Evolutionary conservation across 1,140 invertebrate genomes (phyloP).

Genomic region (Palaemon carinicauda): DNA sequence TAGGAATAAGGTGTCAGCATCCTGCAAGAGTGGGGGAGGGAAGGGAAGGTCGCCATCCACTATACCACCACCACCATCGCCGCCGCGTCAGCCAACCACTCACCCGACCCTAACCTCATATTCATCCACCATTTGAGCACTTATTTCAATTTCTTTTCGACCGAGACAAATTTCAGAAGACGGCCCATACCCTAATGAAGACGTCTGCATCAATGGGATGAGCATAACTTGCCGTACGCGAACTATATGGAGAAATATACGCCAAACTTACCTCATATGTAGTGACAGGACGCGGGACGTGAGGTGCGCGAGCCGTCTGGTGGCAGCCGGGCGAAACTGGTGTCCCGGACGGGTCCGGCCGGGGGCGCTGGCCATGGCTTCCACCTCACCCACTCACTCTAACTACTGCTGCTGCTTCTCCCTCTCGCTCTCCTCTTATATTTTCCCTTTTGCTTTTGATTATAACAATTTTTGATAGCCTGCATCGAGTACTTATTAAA

Average conservation of each 20-base stretch:
- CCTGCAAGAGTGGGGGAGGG: background rate
- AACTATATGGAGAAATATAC: constrained; percentile 33
- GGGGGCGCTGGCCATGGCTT: constrained; percentile 6
- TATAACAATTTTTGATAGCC: no score
- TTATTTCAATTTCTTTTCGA: background rate
- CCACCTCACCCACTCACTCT: constrained; percentile 12
- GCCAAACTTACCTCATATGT: constrained; percentile 44
- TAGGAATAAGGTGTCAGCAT: background rate
- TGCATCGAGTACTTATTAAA: no score
- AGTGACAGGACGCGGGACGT: constrained; percentile 28
- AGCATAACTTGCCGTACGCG: background rate
- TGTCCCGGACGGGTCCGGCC: constrained; percentile 6
- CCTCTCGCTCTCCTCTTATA: background rate
- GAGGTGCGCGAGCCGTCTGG: constrained; percentile 40
- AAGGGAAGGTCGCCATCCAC: constrained; percentile 25
- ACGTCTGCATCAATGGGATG: background rate
- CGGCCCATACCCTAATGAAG: background rate
- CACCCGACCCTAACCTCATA: constrained; percentile 12
- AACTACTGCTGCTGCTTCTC: background rate
- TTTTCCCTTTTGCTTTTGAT: background rate
- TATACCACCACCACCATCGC: constrained; percentile 33
- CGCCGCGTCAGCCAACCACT: constrained; percentile 42
- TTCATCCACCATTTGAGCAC: background rate
- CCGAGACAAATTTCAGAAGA: background rate
- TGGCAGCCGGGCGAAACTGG: constrained; percentile 31